Percentiles rank a stretch among this genome's conserved stretches.
Evolutionary conservation across 2,113 vertebrate species (phyloP).

Genomic region (Chaenocephalus aceratus): DNA sequence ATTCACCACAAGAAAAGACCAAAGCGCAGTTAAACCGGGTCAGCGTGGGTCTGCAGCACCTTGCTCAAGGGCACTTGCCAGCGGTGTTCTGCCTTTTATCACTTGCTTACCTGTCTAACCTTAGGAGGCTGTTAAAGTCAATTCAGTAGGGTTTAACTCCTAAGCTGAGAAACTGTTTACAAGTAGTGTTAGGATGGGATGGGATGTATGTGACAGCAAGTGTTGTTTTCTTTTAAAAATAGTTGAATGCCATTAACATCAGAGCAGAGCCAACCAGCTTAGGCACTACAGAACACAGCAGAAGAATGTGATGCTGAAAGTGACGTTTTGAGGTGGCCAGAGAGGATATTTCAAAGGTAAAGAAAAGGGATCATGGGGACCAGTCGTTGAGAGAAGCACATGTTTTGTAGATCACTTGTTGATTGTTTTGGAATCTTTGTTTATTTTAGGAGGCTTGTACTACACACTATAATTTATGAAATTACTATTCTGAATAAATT

Average conservation of each 20-base stretch:
- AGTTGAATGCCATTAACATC: constrained; percentile 16
- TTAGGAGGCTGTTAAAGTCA: not conserved
- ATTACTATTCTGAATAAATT: not conserved
- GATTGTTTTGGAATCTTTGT: too few species aligned
- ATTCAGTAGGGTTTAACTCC: constrained; percentile 5
- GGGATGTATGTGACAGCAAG: constrained; percentile 13
- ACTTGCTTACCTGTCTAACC: not conserved
- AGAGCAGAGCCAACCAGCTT: not conserved
- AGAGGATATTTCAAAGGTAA: constrained; percentile 10
- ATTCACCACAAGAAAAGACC: constrained; percentile 11
- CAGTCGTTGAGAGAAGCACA: constrained; percentile 6
- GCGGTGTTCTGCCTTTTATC: not conserved
- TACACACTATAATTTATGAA: not conserved
- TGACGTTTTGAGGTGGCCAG: constrained; percentile 3
- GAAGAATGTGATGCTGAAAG: constrained; percentile 24
- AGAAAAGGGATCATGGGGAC: not conserved
- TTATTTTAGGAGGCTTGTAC: not conserved
- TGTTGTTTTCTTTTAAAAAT: not conserved
- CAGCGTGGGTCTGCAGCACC: not conserved
- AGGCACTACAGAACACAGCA: constrained; percentile 10
- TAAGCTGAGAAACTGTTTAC: not conserved
- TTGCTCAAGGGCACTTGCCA: not conserved
- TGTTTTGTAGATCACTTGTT: not conserved
- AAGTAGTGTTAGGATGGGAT: not conserved
- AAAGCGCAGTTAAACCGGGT: not conserved